These are phyloP conservation scores for Diorhabda carinulata DNA, from an alignment of 1,140 invertebrate genomes.

Conservation along the genomic window DNA sequence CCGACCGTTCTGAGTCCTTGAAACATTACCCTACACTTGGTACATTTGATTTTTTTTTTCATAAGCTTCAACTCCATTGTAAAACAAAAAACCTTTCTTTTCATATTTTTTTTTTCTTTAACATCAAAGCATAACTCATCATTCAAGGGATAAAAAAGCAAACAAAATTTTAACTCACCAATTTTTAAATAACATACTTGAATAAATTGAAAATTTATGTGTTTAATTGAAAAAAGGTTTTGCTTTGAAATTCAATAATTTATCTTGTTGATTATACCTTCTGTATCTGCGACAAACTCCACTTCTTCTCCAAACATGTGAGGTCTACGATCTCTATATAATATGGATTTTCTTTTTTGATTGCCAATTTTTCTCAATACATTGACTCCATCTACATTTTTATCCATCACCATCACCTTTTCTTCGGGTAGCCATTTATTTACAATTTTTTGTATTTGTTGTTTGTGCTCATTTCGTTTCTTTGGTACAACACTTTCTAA, in stretches of 20 bases:
- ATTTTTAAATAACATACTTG: background rate
- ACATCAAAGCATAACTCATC: too few relatives aligned
- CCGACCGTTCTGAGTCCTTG: too few relatives aligned
- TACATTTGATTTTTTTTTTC: too few relatives aligned
- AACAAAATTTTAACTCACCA: background rate
- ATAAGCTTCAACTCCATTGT: too few relatives aligned
- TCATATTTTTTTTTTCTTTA: too few relatives aligned
- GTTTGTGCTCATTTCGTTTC: conserved; percentile 71
- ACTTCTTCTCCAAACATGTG: conserved; percentile 78
- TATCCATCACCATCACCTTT: conserved; percentile 76
- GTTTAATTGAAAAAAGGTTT: background rate
- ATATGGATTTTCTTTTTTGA: conserved; percentile 72
- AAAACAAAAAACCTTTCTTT: too few relatives aligned
- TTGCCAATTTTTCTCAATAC: conserved; percentile 74
- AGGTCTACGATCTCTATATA: conserved; percentile 72
- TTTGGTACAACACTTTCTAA: conserved; percentile 66
- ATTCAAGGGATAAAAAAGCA: too few relatives aligned
- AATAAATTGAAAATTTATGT: background rate
- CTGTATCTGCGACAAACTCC: conserved; percentile 59
- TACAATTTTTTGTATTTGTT: conserved; percentile 69
- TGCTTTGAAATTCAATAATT: background rate
- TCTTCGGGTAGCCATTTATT: conserved; percentile 77
- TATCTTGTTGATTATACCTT: conserved; percentile 42
- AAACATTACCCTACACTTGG: too few relatives aligned
- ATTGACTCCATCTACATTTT: conserved; percentile 70